A percentile compares a stretch with the other conserved stretches of the same genome.
phyloP scores from a whole-genome alignment of 1,140 invertebrate species.

The Drosophila teissieri region DNA sequence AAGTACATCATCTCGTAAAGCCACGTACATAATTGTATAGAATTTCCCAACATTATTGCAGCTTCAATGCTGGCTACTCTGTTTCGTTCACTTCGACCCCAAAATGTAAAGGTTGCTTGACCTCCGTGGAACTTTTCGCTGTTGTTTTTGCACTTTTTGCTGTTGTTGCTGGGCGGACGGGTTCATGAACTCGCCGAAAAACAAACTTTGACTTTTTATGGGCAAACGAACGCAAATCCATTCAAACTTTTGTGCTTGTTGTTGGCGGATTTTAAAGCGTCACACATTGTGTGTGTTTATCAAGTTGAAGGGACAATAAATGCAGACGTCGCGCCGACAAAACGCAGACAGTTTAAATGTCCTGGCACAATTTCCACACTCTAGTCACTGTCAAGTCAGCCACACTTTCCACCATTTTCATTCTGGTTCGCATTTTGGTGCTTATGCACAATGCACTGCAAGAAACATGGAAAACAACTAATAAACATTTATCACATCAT shows the following conservation, averaged over 20 bases:
- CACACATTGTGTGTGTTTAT: constrained; percentile 56
- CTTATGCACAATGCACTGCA: constrained; percentile 8
- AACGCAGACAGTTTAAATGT: constrained; percentile 41
- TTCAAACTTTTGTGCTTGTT: constrained; percentile 59
- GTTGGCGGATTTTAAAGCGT: constrained; percentile 55
- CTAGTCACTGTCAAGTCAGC: constrained; percentile 13
- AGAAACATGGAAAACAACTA: background rate
- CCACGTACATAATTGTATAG: constrained; percentile 38
- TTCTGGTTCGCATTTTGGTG: constrained; percentile 24
- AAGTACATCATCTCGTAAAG: constrained; percentile 45
- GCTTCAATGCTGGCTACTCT: constrained; percentile 32
- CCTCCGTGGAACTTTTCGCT: constrained; percentile 32
- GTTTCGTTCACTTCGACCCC: constrained; percentile 17
- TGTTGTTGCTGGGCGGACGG: constrained; percentile 29
- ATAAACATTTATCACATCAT: no score
- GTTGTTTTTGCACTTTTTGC: constrained; percentile 14
- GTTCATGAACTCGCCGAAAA: constrained; percentile 76
- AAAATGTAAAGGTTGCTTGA: constrained; percentile 45
- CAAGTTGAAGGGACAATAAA: constrained; percentile 47
- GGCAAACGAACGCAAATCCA: constrained; percentile 50
- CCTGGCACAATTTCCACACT: constrained; percentile 41
- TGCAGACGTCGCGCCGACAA: constrained; percentile 42
- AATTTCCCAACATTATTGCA: constrained; percentile 44
- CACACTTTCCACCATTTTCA: constrained; percentile 51
- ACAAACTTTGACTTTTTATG: constrained; percentile 76